These are phyloP conservation scores for Agrilus biguttatus DNA, from an alignment of 2,888 invertebrate species.

Conservation along the genomic window DNA sequence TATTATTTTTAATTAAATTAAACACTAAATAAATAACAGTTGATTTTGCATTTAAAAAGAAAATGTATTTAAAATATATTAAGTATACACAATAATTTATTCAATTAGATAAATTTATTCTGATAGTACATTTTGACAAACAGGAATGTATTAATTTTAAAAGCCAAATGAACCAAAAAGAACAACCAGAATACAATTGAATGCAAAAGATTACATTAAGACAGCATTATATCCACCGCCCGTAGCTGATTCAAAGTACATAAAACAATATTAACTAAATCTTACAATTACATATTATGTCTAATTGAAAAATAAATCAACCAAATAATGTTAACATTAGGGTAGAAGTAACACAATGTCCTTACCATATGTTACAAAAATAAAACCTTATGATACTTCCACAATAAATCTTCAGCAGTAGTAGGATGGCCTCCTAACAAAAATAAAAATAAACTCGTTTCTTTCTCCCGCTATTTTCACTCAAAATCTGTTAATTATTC, in stretches of 20 bases:
- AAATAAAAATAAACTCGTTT: too few relatives aligned
- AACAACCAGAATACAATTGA: slow-evolving; percentile 1
- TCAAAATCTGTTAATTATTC: too few relatives aligned
- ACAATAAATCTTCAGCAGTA: too few relatives aligned
- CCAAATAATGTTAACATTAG: slow-evolving; percentile 20
- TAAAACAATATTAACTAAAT: slow-evolving; percentile 7
- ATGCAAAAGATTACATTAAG: not conserved
- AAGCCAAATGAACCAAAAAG: slow-evolving; percentile 2
- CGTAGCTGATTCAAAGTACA: slow-evolving; percentile 1
- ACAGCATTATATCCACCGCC: too few relatives aligned
- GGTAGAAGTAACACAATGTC: slow-evolving; percentile 22
- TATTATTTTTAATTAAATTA: too few relatives aligned
- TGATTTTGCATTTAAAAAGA: too few relatives aligned
- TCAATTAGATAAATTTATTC: slow-evolving; percentile 30
- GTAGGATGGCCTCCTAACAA: too few relatives aligned
- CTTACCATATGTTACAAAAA: slow-evolving; percentile 31
- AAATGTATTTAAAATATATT: slow-evolving; percentile 6
- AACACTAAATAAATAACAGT: too few relatives aligned
- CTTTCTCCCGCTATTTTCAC: too few relatives aligned
- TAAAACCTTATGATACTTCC: slow-evolving; percentile 11
- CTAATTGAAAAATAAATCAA: slow-evolving; percentile 7
- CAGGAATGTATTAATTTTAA: slow-evolving; percentile 24
- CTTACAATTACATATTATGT: slow-evolving; percentile 10
- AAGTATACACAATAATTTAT: slow-evolving; percentile 21
- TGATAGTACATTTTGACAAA: slow-evolving; percentile 31